Base-by-base conservation (phyloP, 2,113 vertebrate genomes). In the Callipepla squamata region DNA sequence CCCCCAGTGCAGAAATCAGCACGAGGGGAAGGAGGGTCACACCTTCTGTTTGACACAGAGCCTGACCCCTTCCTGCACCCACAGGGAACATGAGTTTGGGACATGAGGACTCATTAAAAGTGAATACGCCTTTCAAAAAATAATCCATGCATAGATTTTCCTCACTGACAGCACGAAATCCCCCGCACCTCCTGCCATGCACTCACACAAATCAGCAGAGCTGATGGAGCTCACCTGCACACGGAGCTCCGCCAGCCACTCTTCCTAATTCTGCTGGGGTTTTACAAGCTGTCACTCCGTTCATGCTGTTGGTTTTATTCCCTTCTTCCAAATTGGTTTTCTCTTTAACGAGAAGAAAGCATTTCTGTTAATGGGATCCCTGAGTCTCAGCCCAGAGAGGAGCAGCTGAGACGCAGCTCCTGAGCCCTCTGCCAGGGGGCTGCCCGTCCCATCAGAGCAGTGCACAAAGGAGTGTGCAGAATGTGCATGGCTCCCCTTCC, bases 281-380 rank as follows among this genome's bases (percentile, higher is more conserved):
- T 96, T 96, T 94, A 94, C 80, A 59, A 92, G 94, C 94, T 90
- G 94, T 58, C 94, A 84, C 7, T 65, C 88, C 36, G 20, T 4
- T 5, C 48, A 6, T 7, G 13, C 51, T 0, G 32, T 58, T 53
- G 5, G 51, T 68, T 96, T 94, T 95, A 96, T 96, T 94, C 92
- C 95, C 83, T 91, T 89, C 92, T 92, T 90, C 44, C 92, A 93
- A 93, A 93, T 93, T 94, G 94, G 66, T 96, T 96, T 95, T 72
- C 86, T 96, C 93, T 93, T 96, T 90, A 95, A 92, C 0, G 0
- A 80, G 86, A 72, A 94, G 90, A 48, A 94, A 90, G 83, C 88
- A 75, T 96, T 96, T 95, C 63, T 84, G 78, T 88, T 95, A 94
- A 95, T 95, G 90, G 92, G 28, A 85, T 47, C 69, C 47, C 80